These are phyloP conservation scores for Malurus splendens DNA, from an alignment of 2,797 vertebrate species.

Conservation along the genomic window DNA sequence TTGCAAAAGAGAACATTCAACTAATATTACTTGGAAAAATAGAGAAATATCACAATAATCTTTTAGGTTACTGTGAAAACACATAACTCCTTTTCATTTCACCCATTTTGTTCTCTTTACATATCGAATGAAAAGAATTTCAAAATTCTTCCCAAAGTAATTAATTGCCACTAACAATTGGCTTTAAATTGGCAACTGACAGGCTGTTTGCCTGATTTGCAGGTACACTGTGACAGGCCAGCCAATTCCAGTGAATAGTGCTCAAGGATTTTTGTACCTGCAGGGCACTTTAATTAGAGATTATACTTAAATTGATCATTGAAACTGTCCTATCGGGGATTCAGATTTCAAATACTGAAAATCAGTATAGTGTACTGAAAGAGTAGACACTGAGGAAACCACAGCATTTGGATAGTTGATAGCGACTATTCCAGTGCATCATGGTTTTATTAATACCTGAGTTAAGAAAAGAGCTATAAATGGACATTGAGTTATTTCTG, in stretches of 20 bases:
- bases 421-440: background rate
- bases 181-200: background rate
- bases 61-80: background rate
- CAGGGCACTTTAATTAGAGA: background rate
- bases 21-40: background rate
- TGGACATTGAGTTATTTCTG: background rate
- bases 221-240: background rate
- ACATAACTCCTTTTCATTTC: background rate
- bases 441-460: background rate
- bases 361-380: background rate
- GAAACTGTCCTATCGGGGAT: background rate
- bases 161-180: background rate
- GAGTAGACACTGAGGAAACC: background rate
- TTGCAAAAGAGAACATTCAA: background rate
- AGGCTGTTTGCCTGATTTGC: background rate
- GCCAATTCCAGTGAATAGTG: background rate
- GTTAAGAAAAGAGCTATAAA: background rate
- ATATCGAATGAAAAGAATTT: no score
- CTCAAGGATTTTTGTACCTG: background rate
- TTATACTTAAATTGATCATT: background rate
- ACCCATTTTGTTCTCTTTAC: background rate
- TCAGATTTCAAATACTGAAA: background rate
- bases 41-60: background rate
- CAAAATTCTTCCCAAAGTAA: background rate
- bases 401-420: background rate